Percentiles rank a stretch among this genome's conserved stretches.
phyloP scores from a whole-genome alignment of 2,113 vertebrate species.

The Tiliqua scincoides region DNA sequence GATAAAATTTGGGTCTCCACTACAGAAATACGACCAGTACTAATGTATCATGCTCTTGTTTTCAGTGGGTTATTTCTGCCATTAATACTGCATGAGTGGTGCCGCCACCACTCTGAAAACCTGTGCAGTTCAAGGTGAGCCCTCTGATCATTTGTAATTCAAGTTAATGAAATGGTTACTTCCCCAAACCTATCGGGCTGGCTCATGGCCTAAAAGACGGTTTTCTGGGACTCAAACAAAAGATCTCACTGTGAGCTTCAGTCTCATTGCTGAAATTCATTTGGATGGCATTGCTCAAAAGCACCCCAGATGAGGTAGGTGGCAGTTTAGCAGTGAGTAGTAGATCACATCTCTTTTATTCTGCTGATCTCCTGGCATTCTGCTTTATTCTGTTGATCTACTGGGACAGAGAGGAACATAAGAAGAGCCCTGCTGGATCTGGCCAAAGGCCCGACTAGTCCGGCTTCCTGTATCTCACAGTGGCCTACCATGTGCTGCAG shows the following conservation, averaged over 20 bases:
- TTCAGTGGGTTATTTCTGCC: background rate
- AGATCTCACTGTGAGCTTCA: background rate
- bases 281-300: background rate
- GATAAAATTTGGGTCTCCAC: background rate
- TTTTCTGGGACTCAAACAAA: background rate
- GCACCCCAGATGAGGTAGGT: background rate
- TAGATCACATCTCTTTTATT: background rate
- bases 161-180: background rate
- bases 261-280: background rate
- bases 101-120: no score
- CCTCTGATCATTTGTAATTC: background rate
- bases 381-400: background rate
- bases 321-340: background rate
- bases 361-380: no score
- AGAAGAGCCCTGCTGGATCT: background rate
- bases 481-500: no score
- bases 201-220: no score
- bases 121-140: background rate
- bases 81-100: background rate
- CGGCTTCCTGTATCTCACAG: no score
- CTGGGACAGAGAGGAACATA: background rate
- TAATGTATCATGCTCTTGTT: background rate
- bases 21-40: background rate
- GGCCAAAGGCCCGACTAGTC: no score
- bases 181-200: background rate